These are phyloP conservation scores for Heterotis niloticus DNA, from an alignment of 2,113 vertebrate genomes.

Conservation along the genomic window DNA sequence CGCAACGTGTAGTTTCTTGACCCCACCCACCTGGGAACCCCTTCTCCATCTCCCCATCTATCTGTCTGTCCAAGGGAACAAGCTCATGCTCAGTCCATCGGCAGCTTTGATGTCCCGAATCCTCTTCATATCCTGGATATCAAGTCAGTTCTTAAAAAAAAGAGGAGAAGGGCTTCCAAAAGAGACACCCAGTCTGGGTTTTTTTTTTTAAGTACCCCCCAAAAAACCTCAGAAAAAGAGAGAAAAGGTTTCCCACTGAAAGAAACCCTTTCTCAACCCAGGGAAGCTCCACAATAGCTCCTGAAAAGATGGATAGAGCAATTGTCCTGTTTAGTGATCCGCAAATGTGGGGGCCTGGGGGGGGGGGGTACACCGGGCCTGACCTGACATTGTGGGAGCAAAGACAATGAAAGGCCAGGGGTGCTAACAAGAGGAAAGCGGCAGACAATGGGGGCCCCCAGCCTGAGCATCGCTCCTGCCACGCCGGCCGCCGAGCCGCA, in stretches of 20 bases:
- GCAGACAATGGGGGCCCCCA: conserved; percentile 64
- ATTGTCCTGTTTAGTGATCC: conserved; percentile 88
- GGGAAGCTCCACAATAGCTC: conserved; percentile 72
- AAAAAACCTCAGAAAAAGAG: conserved; percentile 34
- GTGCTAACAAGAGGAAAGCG: conserved; percentile 73
- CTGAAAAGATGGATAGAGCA: conserved; percentile 82
- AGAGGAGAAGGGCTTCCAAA: conserved; percentile 54
- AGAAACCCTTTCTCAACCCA: conserved; percentile 70
- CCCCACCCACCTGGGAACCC: too few species aligned
- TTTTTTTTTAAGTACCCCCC: conserved; percentile 39
- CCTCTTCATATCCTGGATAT: conserved; percentile 74
- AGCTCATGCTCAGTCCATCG: conserved; percentile 56
- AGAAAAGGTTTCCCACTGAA: conserved; percentile 68
- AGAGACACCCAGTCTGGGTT: conserved; percentile 62
- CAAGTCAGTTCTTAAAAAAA: conserved; percentile 66
- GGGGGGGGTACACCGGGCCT: conserved; percentile 66
- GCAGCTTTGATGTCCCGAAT: conserved; percentile 74
- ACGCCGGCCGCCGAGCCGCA: conserved; percentile 55
- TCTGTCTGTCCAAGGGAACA: conserved; percentile 47
- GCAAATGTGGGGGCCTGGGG: conserved; percentile 68
- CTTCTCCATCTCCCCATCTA: too few species aligned
- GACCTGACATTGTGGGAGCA: conserved; percentile 63
- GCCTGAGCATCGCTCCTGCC: conserved; percentile 57
- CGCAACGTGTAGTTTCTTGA: too few species aligned
- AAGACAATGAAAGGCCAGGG: conserved; percentile 74